Percentiles rank a stretch among this genome's conserved stretches.
Evolutionary conservation across 2,797 vertebrate genomes (phyloP).

Genomic region (Valencia hispanica): DNA sequence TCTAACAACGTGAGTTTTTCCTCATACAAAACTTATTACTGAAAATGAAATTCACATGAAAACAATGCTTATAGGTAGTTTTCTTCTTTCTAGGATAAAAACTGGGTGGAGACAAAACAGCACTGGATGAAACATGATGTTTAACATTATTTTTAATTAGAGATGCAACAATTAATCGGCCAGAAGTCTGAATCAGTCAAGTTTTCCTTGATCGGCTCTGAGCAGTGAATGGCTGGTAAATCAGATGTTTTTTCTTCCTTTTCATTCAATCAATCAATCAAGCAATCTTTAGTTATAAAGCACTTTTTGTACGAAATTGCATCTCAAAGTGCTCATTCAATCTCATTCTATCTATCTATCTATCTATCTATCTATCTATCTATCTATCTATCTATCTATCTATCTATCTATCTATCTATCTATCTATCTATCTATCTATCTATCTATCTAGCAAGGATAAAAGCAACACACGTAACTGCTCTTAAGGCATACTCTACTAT

Average conservation of each 20-base stretch:
- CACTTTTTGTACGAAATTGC: no score
- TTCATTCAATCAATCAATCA: no score
- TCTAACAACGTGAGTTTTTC: neutral
- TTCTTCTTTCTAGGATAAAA: slow-evolving; percentile 50
- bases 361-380: no score
- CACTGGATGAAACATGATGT: slow-evolving; percentile 20
- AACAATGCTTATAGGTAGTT: slow-evolving; percentile 16
- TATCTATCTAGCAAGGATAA: slow-evolving; percentile 34
- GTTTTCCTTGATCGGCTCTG: neutral
- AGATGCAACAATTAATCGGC: neutral
- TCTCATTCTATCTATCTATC: no score
- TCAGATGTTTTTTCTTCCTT: neutral
- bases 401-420: neutral
- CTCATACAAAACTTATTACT: neutral
- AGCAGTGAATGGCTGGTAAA: neutral
- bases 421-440: neutral
- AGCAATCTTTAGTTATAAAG: no score
- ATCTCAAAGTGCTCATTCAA: no score
- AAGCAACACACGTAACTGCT: slow-evolving; percentile 14
- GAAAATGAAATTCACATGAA: slow-evolving; percentile 23
- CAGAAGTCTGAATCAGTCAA: neutral
- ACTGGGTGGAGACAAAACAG: slow-evolving; percentile 34
- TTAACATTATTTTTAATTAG: slow-evolving; percentile 5
- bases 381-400: no score
- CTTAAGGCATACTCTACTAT: neutral